Evolutionary conservation across 2,888 invertebrate species (phyloP), one percentile per base, ranked within the genome.

Genomic region (Synergus itoensis): DNA sequence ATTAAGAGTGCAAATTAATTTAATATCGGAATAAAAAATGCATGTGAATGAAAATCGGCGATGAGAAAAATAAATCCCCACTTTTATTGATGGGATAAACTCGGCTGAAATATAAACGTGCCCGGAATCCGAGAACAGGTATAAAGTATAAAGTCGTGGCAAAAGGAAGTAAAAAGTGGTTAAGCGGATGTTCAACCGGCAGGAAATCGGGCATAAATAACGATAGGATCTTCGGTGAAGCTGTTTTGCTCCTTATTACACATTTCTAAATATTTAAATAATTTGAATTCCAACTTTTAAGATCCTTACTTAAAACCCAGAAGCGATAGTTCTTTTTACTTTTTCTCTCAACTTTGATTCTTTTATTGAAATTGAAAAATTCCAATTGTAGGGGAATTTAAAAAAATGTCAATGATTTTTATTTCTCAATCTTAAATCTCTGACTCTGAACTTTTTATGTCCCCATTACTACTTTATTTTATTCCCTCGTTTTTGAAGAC

Each of bases 141-240:
- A 69, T 60, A 57, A 69, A 45, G 48, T 69, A 69, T 28, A 69
- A 69, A 48, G 48, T 65, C 40, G 65, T 65, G 43, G 65, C 65
- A 78, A 77, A 65, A 65, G 18, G 43, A 63, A 81, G 53, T 62
- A 77, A 64, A 81, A 77, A 73, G 76, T 43, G 78, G 65, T 77
- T 80, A 48, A 78, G 78, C 80, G 80, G 83, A 83, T 80, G 81
- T 84, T 79, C 63, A 64, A 80, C 75, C 82, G 81, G 81, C 79
- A 82, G 82, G 80, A 84, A 84, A 84, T 84, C 83, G 82, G 84
- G 77, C 82, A 81, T 82, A 82, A 82, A 82, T 82, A 82, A 81
- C 79, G 81, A 82, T 81, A 77, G 82, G 79, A 81, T 82, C 82
- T 81, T 82, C 77, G 18, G 41, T n/a, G 21, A 36, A 62, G 18